phyloP scores from a whole-genome alignment of 2,888 invertebrate species.

The Macaria notata region DNA sequence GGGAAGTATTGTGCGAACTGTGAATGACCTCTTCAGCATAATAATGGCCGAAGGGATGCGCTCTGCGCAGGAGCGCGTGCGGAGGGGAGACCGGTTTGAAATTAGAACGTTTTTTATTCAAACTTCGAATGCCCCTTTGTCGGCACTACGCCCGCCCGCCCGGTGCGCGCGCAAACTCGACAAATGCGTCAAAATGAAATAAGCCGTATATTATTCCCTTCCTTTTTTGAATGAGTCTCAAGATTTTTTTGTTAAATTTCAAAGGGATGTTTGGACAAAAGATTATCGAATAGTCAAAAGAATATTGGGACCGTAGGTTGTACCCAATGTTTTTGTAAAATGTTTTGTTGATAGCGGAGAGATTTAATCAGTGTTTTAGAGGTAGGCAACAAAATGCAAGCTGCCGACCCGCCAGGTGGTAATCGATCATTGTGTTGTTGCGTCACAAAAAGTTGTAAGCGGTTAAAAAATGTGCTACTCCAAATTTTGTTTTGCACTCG shows the following conservation, averaged over 20 bases:
- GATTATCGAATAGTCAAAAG: constrained; percentile 43
- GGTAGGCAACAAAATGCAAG: constrained; percentile 15
- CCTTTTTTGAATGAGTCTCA: constrained; percentile 62
- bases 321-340: constrained; percentile 37
- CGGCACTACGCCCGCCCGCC: constrained; percentile 66
- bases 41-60: constrained; percentile 78
- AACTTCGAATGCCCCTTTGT: constrained; percentile 63
- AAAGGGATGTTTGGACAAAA: constrained; percentile 56
- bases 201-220: constrained; percentile 76
- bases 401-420: constrained; percentile 19
- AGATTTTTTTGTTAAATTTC: constrained; percentile 48
- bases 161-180: constrained; percentile 80
- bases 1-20: constrained; percentile 77
- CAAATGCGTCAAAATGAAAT: constrained; percentile 80
- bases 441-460: constrained; percentile 15
- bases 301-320: constrained; percentile 29
- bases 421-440: constrained; percentile 12
- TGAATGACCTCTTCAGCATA: constrained; percentile 81
- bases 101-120: constrained; percentile 79
- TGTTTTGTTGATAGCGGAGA: constrained; percentile 27
- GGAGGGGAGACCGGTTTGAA: constrained; percentile 79
- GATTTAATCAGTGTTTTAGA: constrained; percentile 24
- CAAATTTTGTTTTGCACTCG: not conserved
- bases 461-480: constrained; percentile 11
- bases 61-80: constrained; percentile 80